phyloP scores from a whole-genome alignment of 2,113 vertebrate species.

The Microcebus lehilahytsara region DNA sequence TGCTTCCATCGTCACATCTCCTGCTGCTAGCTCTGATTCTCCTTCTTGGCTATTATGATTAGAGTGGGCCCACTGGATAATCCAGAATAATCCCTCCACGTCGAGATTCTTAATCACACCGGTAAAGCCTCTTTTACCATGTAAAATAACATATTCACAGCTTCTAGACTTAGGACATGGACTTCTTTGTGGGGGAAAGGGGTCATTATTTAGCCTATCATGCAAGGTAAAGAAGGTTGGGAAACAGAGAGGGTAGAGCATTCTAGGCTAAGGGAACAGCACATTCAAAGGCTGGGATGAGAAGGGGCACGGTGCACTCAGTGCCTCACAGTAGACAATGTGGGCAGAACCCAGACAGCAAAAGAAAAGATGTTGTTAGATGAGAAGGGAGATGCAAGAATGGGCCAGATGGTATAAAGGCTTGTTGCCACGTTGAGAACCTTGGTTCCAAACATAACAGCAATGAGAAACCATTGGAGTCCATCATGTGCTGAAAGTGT shows the following conservation, averaged over 20 bases:
- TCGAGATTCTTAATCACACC: neutral
- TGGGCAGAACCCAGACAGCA: neutral
- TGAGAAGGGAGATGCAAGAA: neutral
- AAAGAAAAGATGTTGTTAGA: neutral
- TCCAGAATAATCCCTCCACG: neutral
- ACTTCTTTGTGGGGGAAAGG: neutral
- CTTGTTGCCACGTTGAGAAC: neutral
- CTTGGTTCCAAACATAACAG: neutral
- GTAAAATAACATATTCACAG: neutral
- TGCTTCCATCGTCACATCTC: neutral
- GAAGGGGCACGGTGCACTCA: neutral
- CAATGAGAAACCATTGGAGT: neutral
- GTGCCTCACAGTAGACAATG: neutral
- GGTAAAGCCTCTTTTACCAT: neutral
- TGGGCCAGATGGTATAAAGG: neutral
- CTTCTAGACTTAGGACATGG: neutral
- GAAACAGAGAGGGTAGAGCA: neutral
- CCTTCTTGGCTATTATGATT: neutral
- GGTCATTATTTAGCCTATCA: neutral
- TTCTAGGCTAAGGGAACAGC: neutral
- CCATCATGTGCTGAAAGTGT: neutral
- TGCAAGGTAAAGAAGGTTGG: neutral
- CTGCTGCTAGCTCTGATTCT: neutral
- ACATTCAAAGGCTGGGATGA: neutral
- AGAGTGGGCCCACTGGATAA: neutral